Percentiles rank a stretch among this genome's conserved stretches.
phyloP scores from a whole-genome alignment of 2,113 vertebrate species.

The Psophia crepitans region DNA sequence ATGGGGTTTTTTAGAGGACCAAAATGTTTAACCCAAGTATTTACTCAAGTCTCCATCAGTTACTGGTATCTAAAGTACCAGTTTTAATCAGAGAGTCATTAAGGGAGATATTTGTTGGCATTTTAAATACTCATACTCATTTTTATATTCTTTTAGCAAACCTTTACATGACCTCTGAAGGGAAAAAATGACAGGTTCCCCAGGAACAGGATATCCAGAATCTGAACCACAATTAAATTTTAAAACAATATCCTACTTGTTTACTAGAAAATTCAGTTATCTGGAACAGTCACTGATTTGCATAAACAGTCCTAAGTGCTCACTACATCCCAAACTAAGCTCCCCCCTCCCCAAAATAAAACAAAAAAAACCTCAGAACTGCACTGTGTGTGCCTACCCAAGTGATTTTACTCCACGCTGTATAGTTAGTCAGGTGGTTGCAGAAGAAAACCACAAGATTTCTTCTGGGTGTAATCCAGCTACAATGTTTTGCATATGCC shows the following conservation, averaged over 20 bases:
- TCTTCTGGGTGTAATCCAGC: conserved; percentile 33
- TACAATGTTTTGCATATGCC: neutral
- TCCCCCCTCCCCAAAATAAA: too few relatives aligned
- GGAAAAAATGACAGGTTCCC: neutral
- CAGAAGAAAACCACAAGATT: conserved; percentile 10
- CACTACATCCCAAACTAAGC: neutral
- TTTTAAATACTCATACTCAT: neutral
- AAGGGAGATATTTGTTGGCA: neutral
- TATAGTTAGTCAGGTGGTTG: neutral
- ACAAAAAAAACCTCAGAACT: neutral
- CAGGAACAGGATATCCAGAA: neutral
- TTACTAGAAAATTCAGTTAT: neutral
- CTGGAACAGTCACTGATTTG: neutral
- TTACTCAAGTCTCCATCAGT: neutral
- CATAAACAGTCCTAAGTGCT: neutral
- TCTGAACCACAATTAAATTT: neutral
- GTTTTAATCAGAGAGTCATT: neutral
- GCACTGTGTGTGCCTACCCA: neutral
- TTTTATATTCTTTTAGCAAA: neutral
- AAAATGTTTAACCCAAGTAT: neutral
- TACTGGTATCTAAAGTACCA: neutral
- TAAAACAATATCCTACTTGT: neutral
- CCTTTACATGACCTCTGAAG: neutral
- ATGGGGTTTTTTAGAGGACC: neutral
- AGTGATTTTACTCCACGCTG: neutral